Evolutionary conservation across 37 sponge, comb jelly and placozoan species (phyloP).

Genomic region (Lycopodina hypogea): DNA sequence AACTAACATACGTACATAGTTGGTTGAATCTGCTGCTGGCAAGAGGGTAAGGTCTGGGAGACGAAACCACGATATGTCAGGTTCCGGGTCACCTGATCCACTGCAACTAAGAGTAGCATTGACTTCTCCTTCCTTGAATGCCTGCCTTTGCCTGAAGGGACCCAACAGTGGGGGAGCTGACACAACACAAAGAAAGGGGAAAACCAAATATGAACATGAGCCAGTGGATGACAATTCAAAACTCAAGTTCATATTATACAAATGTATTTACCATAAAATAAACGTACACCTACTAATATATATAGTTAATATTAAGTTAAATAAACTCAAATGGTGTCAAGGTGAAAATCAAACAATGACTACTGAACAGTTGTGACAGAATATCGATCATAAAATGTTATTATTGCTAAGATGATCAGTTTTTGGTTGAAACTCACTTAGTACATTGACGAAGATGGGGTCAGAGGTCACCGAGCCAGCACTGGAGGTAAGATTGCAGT

Average conservation of each 20-base stretch:
- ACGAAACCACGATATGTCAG: slow-evolving; percentile 39
- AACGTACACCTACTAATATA: too few relatives aligned
- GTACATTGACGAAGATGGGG: background rate
- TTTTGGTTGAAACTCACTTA: background rate
- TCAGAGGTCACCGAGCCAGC: background rate
- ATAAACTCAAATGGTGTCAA: too few relatives aligned
- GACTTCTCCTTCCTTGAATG: background rate
- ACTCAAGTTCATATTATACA: too few relatives aligned
- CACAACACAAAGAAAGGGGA: background rate
- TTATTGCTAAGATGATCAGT: too few relatives aligned
- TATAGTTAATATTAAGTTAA: too few relatives aligned
- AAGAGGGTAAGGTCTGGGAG: background rate
- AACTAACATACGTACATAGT: background rate
- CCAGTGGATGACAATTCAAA: too few relatives aligned
- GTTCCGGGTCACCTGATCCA: slow-evolving; percentile 48
- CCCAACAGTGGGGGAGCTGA: slow-evolving; percentile 29
- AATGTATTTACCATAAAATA: too few relatives aligned
- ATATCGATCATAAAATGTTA: too few relatives aligned
- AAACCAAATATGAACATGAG: too few relatives aligned
- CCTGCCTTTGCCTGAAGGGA: background rate
- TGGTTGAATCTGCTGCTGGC: background rate
- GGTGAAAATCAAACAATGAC: too few relatives aligned
- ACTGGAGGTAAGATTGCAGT: slow-evolving; percentile 32
- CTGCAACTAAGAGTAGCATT: slow-evolving; percentile 25
- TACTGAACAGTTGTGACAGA: too few relatives aligned